Evolutionary conservation across 2,113 vertebrate genomes (phyloP).

Genomic region (Hippocampus abdominalis): DNA sequence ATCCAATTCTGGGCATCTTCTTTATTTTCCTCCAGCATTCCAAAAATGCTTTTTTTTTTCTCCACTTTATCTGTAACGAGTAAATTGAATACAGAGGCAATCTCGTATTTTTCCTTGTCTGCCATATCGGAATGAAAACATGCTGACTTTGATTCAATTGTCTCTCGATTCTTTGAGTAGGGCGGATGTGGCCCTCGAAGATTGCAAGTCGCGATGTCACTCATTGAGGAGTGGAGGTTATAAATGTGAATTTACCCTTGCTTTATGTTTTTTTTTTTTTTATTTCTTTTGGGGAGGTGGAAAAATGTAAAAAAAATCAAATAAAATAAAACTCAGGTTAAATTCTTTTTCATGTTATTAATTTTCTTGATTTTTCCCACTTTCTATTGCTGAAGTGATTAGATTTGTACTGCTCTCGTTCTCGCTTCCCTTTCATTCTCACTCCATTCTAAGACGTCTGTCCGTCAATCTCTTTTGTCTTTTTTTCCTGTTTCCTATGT

Average conservation of each 20-base stretch:
- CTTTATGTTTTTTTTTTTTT: conserved; percentile 17
- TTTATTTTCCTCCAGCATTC: conserved; percentile 17
- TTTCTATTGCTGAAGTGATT: not conserved
- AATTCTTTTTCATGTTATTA: conserved; percentile 11
- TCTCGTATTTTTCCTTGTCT: not conserved
- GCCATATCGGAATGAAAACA: conserved; percentile 45
- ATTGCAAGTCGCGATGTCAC: conserved; percentile 61
- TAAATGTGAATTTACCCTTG: conserved; percentile 30
- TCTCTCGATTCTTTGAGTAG: conserved; percentile 59
- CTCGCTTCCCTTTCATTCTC: conserved; percentile 61
- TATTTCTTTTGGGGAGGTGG: not conserved
- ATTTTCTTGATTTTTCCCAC: conserved; percentile 2
- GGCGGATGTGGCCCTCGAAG: conserved; percentile 55
- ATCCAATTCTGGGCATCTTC: conserved; percentile 69
- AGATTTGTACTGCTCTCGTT: conserved; percentile 51
- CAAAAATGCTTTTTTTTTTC: conserved; percentile 1
- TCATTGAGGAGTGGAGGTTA: conserved; percentile 57
- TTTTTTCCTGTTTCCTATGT: conserved; percentile 54
- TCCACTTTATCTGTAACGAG: conserved; percentile 30
- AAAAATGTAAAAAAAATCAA: not conserved
- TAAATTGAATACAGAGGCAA: conserved; percentile 20
- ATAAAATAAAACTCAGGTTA: too few relatives aligned
- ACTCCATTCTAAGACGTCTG: conserved; percentile 60
- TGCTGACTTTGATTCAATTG: conserved; percentile 61
- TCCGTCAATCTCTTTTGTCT: conserved; percentile 57